These are phyloP conservation scores for Ephialtes manifestator DNA, from an alignment of 2,888 invertebrate species.

Conservation along the genomic window DNA sequence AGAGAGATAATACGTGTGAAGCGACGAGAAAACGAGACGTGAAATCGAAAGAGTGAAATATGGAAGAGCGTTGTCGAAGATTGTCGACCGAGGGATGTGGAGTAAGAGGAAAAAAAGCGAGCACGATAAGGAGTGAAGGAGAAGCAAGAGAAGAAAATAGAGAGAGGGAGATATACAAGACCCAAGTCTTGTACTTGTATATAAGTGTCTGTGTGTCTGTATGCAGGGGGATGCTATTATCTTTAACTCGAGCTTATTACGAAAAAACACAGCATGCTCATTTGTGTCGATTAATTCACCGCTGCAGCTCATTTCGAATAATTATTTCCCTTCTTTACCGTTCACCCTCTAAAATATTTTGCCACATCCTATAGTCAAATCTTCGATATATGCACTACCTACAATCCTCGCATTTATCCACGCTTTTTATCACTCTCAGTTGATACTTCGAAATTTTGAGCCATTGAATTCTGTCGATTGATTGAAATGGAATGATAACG, in stretches of 20 bases:
- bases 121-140: background rate
- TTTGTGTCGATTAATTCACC: conserved; percentile 59
- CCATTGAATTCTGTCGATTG: background rate
- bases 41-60: conserved; percentile 32
- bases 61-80: conserved; percentile 33
- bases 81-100: conserved; percentile 32
- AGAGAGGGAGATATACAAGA: background rate
- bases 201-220: conserved; percentile 15
- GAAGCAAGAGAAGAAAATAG: conserved; percentile 30
- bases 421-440: conserved; percentile 12
- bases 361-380: conserved; percentile 28
- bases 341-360: conserved; percentile 11
- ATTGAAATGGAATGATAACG: conserved; percentile 11
- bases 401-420: conserved; percentile 30
- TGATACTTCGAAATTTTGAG: conserved; percentile 14
- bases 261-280: conserved; percentile 64
- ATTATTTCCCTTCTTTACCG: conserved; percentile 54
- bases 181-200: conserved; percentile 5
- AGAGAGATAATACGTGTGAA: conserved; percentile 23
- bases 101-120: background rate
- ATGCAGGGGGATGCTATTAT: conserved; percentile 27
- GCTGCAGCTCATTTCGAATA: conserved; percentile 58
- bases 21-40: conserved; percentile 55
- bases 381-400: background rate
- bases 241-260: conserved; percentile 66